A percentile compares a stretch with the other conserved stretches of the same genome.
Evolutionary conservation across 1,140 invertebrate species (phyloP).

Genomic region (Neodiprion pinetum): DNA sequence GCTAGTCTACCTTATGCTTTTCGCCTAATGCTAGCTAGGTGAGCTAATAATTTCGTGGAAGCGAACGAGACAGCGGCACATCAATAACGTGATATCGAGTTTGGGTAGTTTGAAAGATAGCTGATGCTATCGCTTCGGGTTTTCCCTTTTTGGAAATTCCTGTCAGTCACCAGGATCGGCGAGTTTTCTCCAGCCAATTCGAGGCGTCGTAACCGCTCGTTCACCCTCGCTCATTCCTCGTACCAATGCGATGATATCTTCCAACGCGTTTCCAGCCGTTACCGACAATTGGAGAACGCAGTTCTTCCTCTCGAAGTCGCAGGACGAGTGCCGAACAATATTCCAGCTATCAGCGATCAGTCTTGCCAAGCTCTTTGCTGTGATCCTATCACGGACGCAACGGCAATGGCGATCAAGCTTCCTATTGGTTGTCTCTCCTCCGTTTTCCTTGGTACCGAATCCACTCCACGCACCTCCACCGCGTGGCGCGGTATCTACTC

Average conservation of each 20-base stretch:
- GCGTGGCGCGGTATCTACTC: background rate
- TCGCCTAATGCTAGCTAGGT: background rate
- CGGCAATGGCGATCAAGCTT: background rate
- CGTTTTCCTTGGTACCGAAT: background rate
- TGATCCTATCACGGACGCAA: background rate
- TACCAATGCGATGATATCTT: constrained; percentile 28
- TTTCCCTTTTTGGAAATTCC: constrained; percentile 40
- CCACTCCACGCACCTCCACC: background rate
- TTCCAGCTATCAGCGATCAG: too few relatives aligned
- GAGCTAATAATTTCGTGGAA: background rate
- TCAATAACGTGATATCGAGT: constrained; percentile 9
- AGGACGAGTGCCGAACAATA: too few relatives aligned
- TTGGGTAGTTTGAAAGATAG: constrained; percentile 21
- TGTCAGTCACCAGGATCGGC: constrained; percentile 62
- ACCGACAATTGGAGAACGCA: background rate
- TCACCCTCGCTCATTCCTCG: constrained; percentile 56
- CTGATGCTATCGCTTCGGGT: constrained; percentile 57
- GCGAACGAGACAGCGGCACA: background rate
- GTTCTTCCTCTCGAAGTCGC: background rate
- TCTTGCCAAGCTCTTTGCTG: too few relatives aligned
- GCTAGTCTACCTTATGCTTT: too few relatives aligned
- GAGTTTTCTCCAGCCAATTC: constrained; percentile 59
- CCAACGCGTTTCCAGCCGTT: background rate
- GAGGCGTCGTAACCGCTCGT: constrained; percentile 50
- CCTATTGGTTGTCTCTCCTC: background rate